Evolutionary conservation across 1,140 invertebrate species (phyloP), one percentile per base, ranked within the genome.

Genomic region (Lethrus apterus): DNA sequence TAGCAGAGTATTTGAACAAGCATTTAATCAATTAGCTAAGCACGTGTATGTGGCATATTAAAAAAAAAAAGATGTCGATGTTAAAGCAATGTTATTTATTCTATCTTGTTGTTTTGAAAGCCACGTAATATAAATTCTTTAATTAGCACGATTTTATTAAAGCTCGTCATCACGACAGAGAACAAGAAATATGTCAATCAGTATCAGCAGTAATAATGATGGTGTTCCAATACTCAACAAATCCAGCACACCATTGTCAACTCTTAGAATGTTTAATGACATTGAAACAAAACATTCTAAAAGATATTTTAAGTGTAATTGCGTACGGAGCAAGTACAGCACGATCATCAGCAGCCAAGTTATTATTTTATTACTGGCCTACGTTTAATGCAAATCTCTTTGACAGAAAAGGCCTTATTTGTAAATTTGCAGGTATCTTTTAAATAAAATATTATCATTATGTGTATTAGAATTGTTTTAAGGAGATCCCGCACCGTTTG

Each of bases 341-440:
- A 0, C 72, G 93, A 47, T 80, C 89, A 34, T 90, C 93, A 2
- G 95, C 96, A 11, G 91, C 92, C 30, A 96, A 98, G 72, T 74
- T 99, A 17, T 75, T 99, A 11, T 98, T 99, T 69, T 93, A 97
- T 70, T 99, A 99, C 66, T 99, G 96, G 94, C 96, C 96, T n/a
- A 86, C 93, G 2, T 87, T 98, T 55, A 95, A 97, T 72, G 86
- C 93, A 13, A 88, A 88, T 60, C 76, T 94, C 2, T 88, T 93
- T 59, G 94, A 98, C 64, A 76, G 92, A 32, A 86, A 89, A 61
- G 84, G 86, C 0, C 76, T 93, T 23, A 81, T 93, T 40, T 85
- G 90, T 51, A 93, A 92, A 72, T 84, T 93, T 64, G 83, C 87
- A 48, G 89, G 90, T 93, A 66, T 76, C 74, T 67, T 29, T 34